A percentile compares a stretch with the other conserved stretches of the same genome.
Conservation (phyloP, 1,140 invertebrate genomes). For the Temnothorax longispinosus region DNA sequence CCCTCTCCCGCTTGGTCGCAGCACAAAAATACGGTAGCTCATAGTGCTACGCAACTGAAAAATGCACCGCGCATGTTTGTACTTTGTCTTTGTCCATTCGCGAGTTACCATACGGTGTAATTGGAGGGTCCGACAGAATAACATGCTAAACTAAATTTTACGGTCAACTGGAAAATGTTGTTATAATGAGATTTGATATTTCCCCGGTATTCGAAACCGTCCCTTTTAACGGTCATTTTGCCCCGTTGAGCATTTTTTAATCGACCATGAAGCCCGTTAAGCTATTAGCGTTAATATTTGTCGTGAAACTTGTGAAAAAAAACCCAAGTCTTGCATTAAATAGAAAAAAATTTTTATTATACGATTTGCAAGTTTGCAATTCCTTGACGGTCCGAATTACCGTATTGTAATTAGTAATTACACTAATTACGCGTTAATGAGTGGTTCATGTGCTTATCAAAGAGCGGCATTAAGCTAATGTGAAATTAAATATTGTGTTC, state of each 20-base stretch:
- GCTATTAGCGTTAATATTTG: not conserved
- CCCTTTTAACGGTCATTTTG: not conserved
- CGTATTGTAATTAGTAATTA: not conserved
- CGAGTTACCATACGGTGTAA: slow-evolving; percentile 23
- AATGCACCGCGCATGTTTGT: slow-evolving; percentile 36
- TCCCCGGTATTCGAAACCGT: not conserved
- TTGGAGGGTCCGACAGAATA: slow-evolving; percentile 31
- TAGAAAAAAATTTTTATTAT: not conserved
- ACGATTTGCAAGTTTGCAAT: not conserved
- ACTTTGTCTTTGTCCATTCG: slow-evolving; percentile 30
- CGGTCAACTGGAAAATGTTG: not conserved
- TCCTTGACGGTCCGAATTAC: not conserved
- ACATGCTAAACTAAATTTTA: slow-evolving; percentile 38
- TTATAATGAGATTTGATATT: slow-evolving; percentile 41
- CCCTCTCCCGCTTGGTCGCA: slow-evolving; percentile 19
- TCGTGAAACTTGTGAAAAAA: not conserved
- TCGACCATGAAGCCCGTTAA: not conserved
- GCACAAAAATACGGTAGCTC: slow-evolving; percentile 25
- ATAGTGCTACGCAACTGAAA: slow-evolving; percentile 41
- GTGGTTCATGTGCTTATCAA: slow-evolving; percentile 6
- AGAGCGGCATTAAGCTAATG: not conserved
- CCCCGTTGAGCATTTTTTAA: not conserved
- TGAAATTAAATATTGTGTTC: slow-evolving; percentile 4
- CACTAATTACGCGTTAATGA: not conserved
- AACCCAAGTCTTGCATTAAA: not conserved